Evolutionary conservation across 2,797 vertebrate species (phyloP).

Genomic region (Leptodactylus fallax): DNA sequence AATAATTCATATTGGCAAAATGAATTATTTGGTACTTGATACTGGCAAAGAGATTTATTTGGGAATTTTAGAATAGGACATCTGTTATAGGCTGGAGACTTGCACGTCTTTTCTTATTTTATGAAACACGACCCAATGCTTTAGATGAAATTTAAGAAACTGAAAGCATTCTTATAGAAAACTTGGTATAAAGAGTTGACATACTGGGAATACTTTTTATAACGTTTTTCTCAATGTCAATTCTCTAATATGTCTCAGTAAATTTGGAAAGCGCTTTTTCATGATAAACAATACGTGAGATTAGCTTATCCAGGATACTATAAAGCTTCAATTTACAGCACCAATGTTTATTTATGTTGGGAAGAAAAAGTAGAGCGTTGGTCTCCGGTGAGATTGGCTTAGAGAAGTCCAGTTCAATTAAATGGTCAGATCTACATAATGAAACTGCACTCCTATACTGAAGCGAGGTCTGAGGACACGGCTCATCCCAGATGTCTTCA

Average conservation of each 20-base stretch:
- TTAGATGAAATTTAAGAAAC: constrained; percentile 48
- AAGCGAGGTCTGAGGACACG: constrained; percentile 47
- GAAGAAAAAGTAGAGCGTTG: constrained; percentile 16
- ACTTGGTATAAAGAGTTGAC: constrained; percentile 13
- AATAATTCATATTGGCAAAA: constrained; percentile 38
- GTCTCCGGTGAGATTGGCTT: constrained; percentile 38
- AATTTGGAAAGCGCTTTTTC: constrained; percentile 51
- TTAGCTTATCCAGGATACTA: constrained; percentile 44
- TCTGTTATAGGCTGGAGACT: constrained; percentile 41
- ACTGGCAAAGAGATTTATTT: constrained; percentile 52
- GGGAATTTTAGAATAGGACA: constrained; percentile 41
- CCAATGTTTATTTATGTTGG: constrained; percentile 51
- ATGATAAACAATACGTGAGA: constrained; percentile 55
- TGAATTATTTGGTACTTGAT: constrained; percentile 50
- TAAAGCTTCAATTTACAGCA: constrained; percentile 35
- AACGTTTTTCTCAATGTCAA: constrained; percentile 32
- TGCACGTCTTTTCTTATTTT: constrained; percentile 49
- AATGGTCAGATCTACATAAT: constrained; percentile 42
- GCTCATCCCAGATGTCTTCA: constrained; percentile 13
- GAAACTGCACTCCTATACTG: constrained; percentile 61
- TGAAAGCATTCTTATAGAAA: constrained; percentile 51
- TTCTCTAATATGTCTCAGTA: constrained; percentile 47
- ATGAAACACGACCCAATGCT: constrained; percentile 44
- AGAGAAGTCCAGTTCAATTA: constrained; percentile 41
- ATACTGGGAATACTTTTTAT: constrained; percentile 50